These are phyloP conservation scores for Phoenicopterus ruber DNA, from an alignment of 2,113 vertebrate genomes.

Conservation along the genomic window DNA sequence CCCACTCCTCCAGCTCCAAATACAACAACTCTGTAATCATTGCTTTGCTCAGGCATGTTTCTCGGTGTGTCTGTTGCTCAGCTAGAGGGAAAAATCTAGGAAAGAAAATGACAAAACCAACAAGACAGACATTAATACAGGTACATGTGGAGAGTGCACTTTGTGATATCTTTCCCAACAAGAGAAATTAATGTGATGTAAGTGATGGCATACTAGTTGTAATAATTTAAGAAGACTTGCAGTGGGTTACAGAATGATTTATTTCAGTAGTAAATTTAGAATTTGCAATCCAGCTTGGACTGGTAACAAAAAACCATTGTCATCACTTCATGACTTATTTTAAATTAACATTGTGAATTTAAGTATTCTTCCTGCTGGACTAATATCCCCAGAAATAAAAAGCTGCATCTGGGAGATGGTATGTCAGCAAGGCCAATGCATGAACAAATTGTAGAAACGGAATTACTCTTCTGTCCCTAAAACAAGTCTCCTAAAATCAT, in stretches of 20 bases:
- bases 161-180: neutral
- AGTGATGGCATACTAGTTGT: neutral
- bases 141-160: no score
- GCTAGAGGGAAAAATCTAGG: conserved; percentile 24
- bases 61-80: neutral
- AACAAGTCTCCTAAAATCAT: neutral
- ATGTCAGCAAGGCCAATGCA: neutral
- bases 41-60: conserved; percentile 84
- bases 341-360: neutral
- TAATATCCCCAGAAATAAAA: neutral
- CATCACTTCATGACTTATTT: neutral
- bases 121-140: neutral
- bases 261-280: neutral
- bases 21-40: conserved; percentile 82
- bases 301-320: neutral
- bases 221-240: neutral
- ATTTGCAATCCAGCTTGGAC: neutral
- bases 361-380: neutral
- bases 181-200: neutral
- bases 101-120: neutral
- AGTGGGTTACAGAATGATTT: neutral
- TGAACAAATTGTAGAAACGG: neutral
- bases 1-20: conserved; percentile 84
- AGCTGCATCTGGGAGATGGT: neutral
- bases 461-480: neutral